Evolutionary conservation across 2,888 invertebrate species (phyloP), one percentile per base, ranked within the genome.

Genomic region (Stenotaenia linearis): DNA sequence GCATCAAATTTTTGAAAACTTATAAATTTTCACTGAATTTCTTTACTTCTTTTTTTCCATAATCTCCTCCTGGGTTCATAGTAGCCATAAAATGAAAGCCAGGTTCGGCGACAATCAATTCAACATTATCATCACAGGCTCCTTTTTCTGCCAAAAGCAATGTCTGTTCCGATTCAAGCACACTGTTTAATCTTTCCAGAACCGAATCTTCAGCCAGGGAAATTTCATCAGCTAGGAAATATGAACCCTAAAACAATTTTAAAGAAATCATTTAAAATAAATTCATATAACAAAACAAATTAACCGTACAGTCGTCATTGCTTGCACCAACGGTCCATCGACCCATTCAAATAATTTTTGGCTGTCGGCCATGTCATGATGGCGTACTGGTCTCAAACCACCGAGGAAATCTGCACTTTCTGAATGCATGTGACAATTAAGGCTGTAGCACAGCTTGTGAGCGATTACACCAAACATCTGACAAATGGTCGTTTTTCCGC

Each of bases 1-100:
- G 15, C n/a, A 32, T 77, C 21, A 50, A n/a, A n/a, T n/a, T n/a
- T n/a, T n/a, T n/a, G n/a, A n/a, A n/a, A n/a, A n/a, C n/a, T n/a
- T n/a, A n/a, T n/a, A n/a, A 50, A 0, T 18, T 28, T 0, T 37
- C 25, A 25, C 7, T 9, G 5, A 75, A 75, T 21, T 9, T 45
- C 2, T 15, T 80, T 83, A 90, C 90, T 87, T 99, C 99, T 85
- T 99, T 99, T 86, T 99, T 99, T 2, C 99, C 99, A 86, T 95
- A 99, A 89, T 99, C 99, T 0, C 98, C 98, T 12, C 98, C 98
- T 7, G 99, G 99, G 88, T 99, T 99, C 99, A 99, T 99, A 0
- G 99, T 99, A 1, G 96, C 97, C 80, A 98, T 90, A 84, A 99
- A 94, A 83, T 94, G 92, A 85, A 99, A 99, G 10, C 91, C 90